These are phyloP conservation scores for Peromyscus maniculatus DNA, from an alignment of 2,113 vertebrate genomes.

Conservation along the genomic window DNA sequence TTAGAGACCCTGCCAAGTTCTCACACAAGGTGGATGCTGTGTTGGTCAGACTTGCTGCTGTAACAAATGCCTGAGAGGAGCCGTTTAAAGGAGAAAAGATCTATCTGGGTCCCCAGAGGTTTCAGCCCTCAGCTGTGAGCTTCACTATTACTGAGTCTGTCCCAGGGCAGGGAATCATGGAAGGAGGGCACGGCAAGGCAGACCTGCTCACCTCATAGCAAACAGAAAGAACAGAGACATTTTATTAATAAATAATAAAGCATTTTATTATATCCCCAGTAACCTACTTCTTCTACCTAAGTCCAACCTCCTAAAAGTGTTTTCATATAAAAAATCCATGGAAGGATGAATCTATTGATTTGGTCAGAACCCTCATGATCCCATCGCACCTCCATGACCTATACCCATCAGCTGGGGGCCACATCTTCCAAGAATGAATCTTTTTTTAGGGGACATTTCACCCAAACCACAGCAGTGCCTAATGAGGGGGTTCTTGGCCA, in stretches of 20 bases:
- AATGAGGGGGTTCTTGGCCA: background rate
- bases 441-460: background rate
- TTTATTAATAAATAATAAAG: too few relatives aligned
- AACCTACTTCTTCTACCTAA: background rate
- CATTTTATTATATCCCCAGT: too few relatives aligned
- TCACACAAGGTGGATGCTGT: background rate
- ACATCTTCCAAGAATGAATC: background rate
- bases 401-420: too few relatives aligned
- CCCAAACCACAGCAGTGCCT: background rate
- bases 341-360: background rate
- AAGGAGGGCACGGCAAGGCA: background rate
- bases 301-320: background rate
- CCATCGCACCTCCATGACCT: background rate
- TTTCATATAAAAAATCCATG: background rate
- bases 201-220: background rate
- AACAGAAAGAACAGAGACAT: background rate
- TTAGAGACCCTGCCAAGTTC: conserved; percentile 12
- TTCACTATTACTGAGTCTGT: background rate
- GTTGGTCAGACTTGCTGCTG: background rate
- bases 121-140: background rate
- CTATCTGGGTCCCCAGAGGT: background rate
- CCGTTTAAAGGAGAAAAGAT: background rate
- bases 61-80: background rate
- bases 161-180: background rate
- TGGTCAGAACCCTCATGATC: background rate